Evolutionary conservation across 1,140 invertebrate genomes (phyloP), one percentile per base, ranked within the genome.

Genomic region (Neuroterus valhalla): DNA sequence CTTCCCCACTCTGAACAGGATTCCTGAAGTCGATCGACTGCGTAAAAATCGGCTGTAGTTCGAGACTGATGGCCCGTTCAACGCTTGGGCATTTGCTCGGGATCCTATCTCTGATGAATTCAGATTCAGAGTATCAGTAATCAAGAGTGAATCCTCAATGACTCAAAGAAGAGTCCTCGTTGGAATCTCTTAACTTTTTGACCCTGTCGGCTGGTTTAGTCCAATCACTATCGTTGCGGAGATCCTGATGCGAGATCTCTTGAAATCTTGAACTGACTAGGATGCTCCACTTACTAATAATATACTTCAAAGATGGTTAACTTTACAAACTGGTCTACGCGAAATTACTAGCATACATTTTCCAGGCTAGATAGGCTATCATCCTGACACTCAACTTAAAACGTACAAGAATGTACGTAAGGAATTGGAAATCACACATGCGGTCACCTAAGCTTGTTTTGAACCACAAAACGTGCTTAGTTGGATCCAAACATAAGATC

Each of bases 141-240:
- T 45, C 43, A 8, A 45, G 1, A 1, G 10, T 15, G 10, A 15
- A 45, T 2, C 10, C 8, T 2, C 14, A 2, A 10, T 15, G 2
- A 45, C 31, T 12, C 2, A 45, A 45, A 45, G 6, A 8, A 45
- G 8, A 8, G 14, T 45, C 8, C 43, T 45, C 10, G 10, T 8
- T 12, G 10, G 2, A 3, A 45, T 45, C 14, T 45, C 43, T 2
- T 2, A 8, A 15, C 43, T 87, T 11, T 88, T 77, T 62, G 86
- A 88, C 66, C 83, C 83, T 1, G 66, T 85, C 14, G 89, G 88
- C 17, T 83, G 83, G 55, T 26, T 90, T 8, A 71, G 81, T 31
- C 89, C 89, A 11, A 48, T 87, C 6, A 84, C 81, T 15, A 80
- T 90, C 14, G 72, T 45, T 14, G 78, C 81, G 11, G 90, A 91